A percentile compares a stretch with the other conserved stretches of the same genome.
phyloP scores from a whole-genome alignment of 2,797 vertebrate species.

The Chaenodraco wilsoni region DNA sequence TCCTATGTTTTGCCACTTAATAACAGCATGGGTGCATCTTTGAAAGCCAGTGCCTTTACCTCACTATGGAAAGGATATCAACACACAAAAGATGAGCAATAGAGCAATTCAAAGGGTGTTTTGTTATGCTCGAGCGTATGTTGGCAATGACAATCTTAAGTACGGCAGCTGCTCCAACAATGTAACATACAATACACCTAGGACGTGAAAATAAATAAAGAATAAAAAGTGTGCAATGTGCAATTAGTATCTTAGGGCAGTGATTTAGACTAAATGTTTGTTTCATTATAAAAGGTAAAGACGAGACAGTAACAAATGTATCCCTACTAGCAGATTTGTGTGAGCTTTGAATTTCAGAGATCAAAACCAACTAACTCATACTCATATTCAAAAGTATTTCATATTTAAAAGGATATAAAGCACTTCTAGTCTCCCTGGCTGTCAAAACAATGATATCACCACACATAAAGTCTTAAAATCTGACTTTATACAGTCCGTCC shows the following conservation, averaged over 20 bases:
- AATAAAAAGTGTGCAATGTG: too few relatives aligned
- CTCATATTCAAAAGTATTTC: slow-evolving; percentile 9
- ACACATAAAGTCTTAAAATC: neutral
- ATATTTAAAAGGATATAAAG: neutral
- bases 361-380: neutral
- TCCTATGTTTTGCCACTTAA: neutral
- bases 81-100: neutral
- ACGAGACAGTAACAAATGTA: neutral
- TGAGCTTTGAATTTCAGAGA: neutral
- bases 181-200: too few relatives aligned
- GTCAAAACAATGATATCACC: slow-evolving; percentile 9
- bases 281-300: neutral
- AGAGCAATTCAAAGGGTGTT: neutral
- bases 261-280: neutral
- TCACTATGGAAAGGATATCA: neutral
- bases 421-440: neutral
- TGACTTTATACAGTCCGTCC: neutral
- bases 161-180: too few relatives aligned
- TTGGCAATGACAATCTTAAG: too few relatives aligned
- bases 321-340: neutral
- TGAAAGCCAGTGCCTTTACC: neutral
- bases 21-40: neutral
- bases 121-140: too few relatives aligned
- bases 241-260: too few relatives aligned
- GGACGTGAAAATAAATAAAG: too few relatives aligned